These are phyloP conservation scores for Leptothorax acervorum DNA, from an alignment of 2,888 invertebrate genomes.

Conservation along the genomic window DNA sequence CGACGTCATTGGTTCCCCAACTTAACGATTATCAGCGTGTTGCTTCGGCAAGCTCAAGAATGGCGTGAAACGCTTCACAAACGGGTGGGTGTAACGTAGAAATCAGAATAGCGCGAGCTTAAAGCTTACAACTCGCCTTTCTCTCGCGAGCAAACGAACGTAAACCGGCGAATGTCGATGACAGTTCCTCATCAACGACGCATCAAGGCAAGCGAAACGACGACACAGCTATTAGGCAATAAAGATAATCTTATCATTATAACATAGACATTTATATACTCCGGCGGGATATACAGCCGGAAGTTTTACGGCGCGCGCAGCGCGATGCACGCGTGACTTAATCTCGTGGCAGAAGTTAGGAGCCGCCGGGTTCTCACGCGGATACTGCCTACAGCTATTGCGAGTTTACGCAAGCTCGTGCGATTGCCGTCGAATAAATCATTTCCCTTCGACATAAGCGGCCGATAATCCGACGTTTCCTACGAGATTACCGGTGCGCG, in stretches of 20 bases:
- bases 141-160: background rate
- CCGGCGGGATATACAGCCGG: background rate
- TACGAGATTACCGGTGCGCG: conserved; percentile 23
- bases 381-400: background rate
- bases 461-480: conserved; percentile 41
- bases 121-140: background rate
- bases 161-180: background rate
- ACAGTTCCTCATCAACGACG: conserved; percentile 16
- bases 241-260: conserved; percentile 57
- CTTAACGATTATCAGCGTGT: conserved; percentile 67
- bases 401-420: conserved; percentile 12
- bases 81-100: conserved; percentile 68
- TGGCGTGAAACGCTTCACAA: conserved; percentile 57
- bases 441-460: conserved; percentile 24
- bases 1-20: conserved; percentile 60
- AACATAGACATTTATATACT: conserved; percentile 55
- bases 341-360: conserved; percentile 30
- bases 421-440: conserved; percentile 22
- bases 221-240: conserved; percentile 44
- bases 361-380: conserved; percentile 38
- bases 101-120: conserved; percentile 59
- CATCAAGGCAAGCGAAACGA: conserved; percentile 10
- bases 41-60: conserved; percentile 43
- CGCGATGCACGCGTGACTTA: conserved; percentile 32
- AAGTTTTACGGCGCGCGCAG: conserved; percentile 27